A percentile compares a stretch with the other conserved stretches of the same genome.
These are phyloP conservation scores for Brachionichthys hirsutus DNA, from an alignment of 2,113 vertebrate genomes.

Conservation along the genomic window DNA sequence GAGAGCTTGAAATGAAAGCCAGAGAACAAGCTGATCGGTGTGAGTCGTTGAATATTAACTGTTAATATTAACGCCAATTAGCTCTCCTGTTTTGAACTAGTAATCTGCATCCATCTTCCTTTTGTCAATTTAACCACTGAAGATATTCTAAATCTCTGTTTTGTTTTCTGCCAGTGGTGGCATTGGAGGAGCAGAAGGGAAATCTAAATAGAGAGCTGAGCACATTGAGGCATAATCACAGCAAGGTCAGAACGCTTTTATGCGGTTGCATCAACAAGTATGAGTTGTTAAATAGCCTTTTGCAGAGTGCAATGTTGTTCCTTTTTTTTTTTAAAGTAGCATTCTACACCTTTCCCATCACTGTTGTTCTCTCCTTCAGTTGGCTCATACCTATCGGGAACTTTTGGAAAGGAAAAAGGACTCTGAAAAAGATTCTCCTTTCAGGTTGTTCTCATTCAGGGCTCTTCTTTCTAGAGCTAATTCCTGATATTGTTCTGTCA, in stretches of 20 bases:
- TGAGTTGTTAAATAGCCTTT: neutral
- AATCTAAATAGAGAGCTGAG: slow-evolving; percentile 72
- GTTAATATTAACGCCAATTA: neutral
- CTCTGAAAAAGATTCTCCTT: slow-evolving; percentile 71
- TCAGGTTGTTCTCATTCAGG: slow-evolving; percentile 58
- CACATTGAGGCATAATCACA: slow-evolving; percentile 69
- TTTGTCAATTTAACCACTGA: neutral
- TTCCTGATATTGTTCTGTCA: neutral
- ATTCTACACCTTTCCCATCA: neutral
- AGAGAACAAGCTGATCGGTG: slow-evolving; percentile 79
- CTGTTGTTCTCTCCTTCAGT: slow-evolving; percentile 50
- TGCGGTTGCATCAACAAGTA: neutral
- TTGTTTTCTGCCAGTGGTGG: slow-evolving; percentile 67
- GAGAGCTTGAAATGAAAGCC: slow-evolving; percentile 77
- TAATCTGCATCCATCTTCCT: neutral
- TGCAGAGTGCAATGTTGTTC: neutral
- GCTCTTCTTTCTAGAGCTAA: too few species aligned
- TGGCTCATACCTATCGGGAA: slow-evolving; percentile 69
- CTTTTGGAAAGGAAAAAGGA: slow-evolving; percentile 75
- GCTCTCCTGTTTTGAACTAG: neutral
- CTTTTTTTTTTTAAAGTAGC: neutral
- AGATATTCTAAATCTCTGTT: slow-evolving; percentile 3
- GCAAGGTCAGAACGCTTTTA: slow-evolving; percentile 66
- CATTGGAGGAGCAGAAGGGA: slow-evolving; percentile 77
- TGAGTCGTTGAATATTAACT: slow-evolving; percentile 47